Percentiles rank a stretch among this genome's conserved stretches.
Conservation (phyloP, 2,888 invertebrate genomes). For the Drosophila phalerata region DNA sequence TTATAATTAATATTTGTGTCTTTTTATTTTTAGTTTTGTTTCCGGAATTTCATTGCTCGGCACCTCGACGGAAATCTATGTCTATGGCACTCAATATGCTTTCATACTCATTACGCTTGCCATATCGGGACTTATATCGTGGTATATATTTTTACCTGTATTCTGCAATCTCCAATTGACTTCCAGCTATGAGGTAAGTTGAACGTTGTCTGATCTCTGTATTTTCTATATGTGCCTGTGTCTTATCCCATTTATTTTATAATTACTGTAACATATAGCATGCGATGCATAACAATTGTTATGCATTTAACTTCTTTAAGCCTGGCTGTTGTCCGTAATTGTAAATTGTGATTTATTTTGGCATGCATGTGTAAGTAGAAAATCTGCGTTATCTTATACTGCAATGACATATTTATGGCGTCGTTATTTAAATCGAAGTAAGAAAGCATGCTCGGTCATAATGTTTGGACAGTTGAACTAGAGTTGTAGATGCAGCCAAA, state of each 20-base stretch:
- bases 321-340: slow-evolving; percentile 1
- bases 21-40: slow-evolving; percentile 87
- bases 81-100: slow-evolving; percentile 91
- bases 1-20: slow-evolving; percentile 2
- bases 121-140: slow-evolving; percentile 87
- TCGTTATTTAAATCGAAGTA: slow-evolving; percentile 17
- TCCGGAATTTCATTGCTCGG: slow-evolving; percentile 92
- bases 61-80: slow-evolving; percentile 91
- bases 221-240: background rate
- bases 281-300: slow-evolving; percentile 14
- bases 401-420: slow-evolving; percentile 24
- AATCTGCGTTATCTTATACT: background rate
- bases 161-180: slow-evolving; percentile 90
- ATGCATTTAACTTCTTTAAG: slow-evolving; percentile 4
- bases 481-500: background rate
- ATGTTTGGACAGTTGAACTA: background rate
- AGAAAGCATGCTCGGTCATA: background rate
- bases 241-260: background rate
- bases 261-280: slow-evolving; percentile 18
- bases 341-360: slow-evolving; percentile 23
- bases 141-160: slow-evolving; percentile 89
- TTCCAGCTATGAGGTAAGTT: slow-evolving; percentile 90
- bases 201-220: slow-evolving; percentile 37
- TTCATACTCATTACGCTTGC: slow-evolving; percentile 86
- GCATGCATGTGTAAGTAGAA: slow-evolving; percentile 43